Base-by-base conservation (phyloP, 2,888 invertebrate genomes). In the Elysia crispata region DNA sequence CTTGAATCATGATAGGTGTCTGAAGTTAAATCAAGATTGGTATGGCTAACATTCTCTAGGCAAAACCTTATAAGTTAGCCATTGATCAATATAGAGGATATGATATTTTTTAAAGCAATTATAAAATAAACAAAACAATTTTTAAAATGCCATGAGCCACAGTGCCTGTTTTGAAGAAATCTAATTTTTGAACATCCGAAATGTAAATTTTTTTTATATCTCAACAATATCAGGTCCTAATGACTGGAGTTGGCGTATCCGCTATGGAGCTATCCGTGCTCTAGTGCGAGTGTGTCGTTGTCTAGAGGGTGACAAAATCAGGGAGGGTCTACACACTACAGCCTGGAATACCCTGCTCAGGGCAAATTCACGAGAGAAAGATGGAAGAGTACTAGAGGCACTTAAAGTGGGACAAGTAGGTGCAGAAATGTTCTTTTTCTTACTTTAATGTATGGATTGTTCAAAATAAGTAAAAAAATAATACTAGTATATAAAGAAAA, bases 231-330 rank as follows among this genome's bases (percentile, higher is more conserved):
- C 33, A 89, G 89, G 88, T 33, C 85, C 87, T 8, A 88, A 90
- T 84, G 91, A 91, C 80, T 91, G 91, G 91, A 90, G 90, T 76
- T 92, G 92, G 92, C 82, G 90, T 69, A 87, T 92, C n/a, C 83
- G 92, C 25, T 91, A 88, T 83, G 88, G 87, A 64, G 91, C 91
- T 50, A 86, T 91, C 28, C 90, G 91, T 76, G 87, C 89, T 3
- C 83, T 92, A 81, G 90, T 90, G 33, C 89, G 89, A 79, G 87
- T 92, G 30, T 90, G 89, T 76, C 85, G 88, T 5, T 86, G 88
- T 84, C 83, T 88, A 30, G 85, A 87, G 23, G 86, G 83, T 25
- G 90, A 91, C 81, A 86, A 85, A 66, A 84, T 82, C 41, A 85
- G 86, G 75, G 90, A 90, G 69, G 91, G 91, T 13, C 81, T 91